Percentiles rank a stretch among this genome's conserved stretches.
Conservation (phyloP, 2,113 vertebrate species). For the Willisornis vidua region DNA sequence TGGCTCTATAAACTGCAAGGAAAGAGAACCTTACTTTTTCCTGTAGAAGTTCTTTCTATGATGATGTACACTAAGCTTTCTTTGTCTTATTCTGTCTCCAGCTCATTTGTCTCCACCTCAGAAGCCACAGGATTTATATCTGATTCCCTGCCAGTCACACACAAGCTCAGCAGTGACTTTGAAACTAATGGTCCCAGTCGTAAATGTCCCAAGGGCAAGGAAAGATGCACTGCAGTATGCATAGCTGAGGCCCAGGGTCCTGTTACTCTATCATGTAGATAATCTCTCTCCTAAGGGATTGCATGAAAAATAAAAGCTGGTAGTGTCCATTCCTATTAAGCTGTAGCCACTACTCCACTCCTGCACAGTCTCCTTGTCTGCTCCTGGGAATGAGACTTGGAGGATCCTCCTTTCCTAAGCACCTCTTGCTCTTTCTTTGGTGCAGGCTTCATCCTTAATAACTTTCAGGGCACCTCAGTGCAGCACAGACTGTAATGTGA, state of each 20-base stretch:
- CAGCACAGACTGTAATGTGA: constrained; percentile 31
- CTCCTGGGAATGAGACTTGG: neutral
- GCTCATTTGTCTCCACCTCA: neutral
- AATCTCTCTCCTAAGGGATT: neutral
- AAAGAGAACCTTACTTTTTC: neutral
- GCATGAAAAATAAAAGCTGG: neutral
- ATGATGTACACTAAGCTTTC: fast-evolving
- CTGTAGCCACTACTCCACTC: neutral
- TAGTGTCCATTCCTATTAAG: neutral
- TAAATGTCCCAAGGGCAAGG: neutral
- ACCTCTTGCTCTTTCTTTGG: neutral
- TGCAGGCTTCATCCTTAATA: neutral
- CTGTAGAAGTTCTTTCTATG: neutral
- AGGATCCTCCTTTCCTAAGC: neutral
- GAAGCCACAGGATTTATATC: neutral
- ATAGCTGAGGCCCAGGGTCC: neutral
- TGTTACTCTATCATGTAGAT: neutral
- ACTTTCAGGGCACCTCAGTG: neutral
- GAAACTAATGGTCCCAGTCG: neutral
- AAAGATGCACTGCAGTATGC: neutral
- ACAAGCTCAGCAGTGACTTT: neutral
- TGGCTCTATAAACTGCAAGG: neutral
- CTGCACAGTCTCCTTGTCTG: neutral
- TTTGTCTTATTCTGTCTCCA: neutral
- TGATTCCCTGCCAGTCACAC: neutral